Conservation (phyloP, 2,797 vertebrate genomes). For the Sus cebifrons region DNA sequence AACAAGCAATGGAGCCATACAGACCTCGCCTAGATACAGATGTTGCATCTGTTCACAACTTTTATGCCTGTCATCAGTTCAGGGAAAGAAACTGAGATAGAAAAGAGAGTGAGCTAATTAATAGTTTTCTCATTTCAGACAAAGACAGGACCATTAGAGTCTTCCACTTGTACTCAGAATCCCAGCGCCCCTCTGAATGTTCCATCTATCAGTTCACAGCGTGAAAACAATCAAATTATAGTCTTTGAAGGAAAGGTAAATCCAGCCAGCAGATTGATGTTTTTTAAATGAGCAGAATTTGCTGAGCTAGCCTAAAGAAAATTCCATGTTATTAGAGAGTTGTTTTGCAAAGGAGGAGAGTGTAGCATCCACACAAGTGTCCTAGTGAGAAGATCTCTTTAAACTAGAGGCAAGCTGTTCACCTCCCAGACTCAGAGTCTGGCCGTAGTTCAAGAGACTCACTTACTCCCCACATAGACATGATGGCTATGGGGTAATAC, state of each 20-base stretch:
- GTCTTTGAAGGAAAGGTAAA: slow-evolving; percentile 76
- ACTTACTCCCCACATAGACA: background rate
- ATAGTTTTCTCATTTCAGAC: slow-evolving; percentile 75
- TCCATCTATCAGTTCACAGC: slow-evolving; percentile 79
- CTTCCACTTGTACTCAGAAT: slow-evolving; percentile 71
- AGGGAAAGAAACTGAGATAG: background rate
- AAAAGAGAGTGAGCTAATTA: slow-evolving; percentile 75
- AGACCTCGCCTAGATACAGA: background rate
- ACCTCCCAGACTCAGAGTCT: slow-evolving; percentile 2
- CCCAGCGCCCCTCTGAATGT: slow-evolving; percentile 56
- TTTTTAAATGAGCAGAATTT: slow-evolving; percentile 83
- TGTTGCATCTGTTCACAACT: slow-evolving; percentile 15
- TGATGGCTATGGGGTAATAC: background rate
- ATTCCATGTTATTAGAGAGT: background rate
- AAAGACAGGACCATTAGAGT: slow-evolving; percentile 57
- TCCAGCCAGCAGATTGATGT: slow-evolving; percentile 78
- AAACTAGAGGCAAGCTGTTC: background rate
- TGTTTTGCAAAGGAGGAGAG: slow-evolving; percentile 32
- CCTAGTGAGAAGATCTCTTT: slow-evolving; percentile 62
- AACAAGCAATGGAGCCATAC: background rate
- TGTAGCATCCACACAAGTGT: background rate
- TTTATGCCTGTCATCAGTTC: slow-evolving; percentile 56
- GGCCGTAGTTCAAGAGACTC: slow-evolving; percentile 38
- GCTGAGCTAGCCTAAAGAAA: slow-evolving; percentile 71
- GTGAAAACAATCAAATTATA: slow-evolving; percentile 84